Evolutionary conservation across 2,797 vertebrate genomes (phyloP).

Genomic region (Spatula versicolor): DNA sequence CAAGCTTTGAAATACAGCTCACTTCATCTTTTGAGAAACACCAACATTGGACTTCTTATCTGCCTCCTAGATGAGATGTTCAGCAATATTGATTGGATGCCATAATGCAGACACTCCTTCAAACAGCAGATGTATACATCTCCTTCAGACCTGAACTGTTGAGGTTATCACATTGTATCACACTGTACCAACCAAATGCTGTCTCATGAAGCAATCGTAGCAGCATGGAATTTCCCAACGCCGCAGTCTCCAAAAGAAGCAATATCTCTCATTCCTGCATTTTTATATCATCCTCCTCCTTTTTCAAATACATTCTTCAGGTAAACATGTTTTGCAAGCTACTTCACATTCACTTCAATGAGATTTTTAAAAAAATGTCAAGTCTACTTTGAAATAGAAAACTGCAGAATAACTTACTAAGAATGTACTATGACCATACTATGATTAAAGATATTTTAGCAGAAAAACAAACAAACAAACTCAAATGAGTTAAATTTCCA

Average conservation of each 20-base stretch:
- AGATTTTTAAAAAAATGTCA: neutral
- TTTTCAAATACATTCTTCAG: neutral
- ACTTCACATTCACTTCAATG: neutral
- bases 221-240: neutral
- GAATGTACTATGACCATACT: neutral
- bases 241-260: neutral
- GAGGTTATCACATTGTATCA: neutral
- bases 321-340: rapidly evolving
- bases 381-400: neutral
- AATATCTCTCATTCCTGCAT: neutral
- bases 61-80: neutral
- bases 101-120: neutral
- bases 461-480: neutral
- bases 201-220: neutral
- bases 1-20: neutral
- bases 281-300: neutral
- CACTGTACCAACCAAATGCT: neutral
- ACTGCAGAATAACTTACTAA: neutral
- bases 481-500: neutral
- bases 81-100: neutral
- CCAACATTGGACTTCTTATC: neutral
- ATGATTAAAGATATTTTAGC: neutral
- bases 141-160: neutral
- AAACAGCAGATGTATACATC: neutral
- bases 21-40: neutral